These are phyloP conservation scores for Meteorus sp. DNA, from an alignment of 1,140 invertebrate genomes.

Conservation along the genomic window DNA sequence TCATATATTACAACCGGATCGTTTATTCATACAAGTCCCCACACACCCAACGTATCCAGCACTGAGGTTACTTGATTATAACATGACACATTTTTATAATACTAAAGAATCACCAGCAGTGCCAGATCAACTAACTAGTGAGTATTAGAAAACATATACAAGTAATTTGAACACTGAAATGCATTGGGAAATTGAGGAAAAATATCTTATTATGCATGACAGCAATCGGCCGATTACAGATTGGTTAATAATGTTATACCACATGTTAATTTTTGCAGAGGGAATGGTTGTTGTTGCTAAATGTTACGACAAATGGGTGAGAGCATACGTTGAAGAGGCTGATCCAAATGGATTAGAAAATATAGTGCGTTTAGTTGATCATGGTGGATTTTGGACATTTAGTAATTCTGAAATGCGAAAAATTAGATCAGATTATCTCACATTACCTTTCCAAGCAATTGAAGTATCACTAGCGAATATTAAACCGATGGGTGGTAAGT, in stretches of 20 bases:
- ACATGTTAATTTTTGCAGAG: slow-evolving; percentile 59
- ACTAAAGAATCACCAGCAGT: slow-evolving; percentile 66
- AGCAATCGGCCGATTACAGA: too few relatives aligned
- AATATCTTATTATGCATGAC: too few relatives aligned
- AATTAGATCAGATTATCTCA: slow-evolving; percentile 90
- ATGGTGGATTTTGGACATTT: slow-evolving; percentile 87
- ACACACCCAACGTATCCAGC: slow-evolving; percentile 88
- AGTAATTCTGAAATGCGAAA: slow-evolving; percentile 75
- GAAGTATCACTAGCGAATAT: slow-evolving; percentile 92
- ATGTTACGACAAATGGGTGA: slow-evolving; percentile 82
- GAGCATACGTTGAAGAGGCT: slow-evolving; percentile 78
- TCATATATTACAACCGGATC: slow-evolving; percentile 78
- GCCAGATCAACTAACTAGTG: slow-evolving; percentile 67
- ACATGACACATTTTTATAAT: slow-evolving; percentile 71
- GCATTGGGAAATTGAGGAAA: too few relatives aligned
- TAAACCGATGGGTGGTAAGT: slow-evolving; percentile 74
- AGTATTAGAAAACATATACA: slow-evolving; percentile 31
- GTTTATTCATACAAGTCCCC: slow-evolving; percentile 92
- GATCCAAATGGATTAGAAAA: slow-evolving; percentile 71
- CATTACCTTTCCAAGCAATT: slow-evolving; percentile 92
- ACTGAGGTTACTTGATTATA: slow-evolving; percentile 74
- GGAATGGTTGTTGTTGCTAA: slow-evolving; percentile 88
- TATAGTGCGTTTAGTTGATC: slow-evolving; percentile 88
- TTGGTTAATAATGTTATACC: neutral
- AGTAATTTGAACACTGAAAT: too few relatives aligned